Base-by-base conservation (phyloP, 2,797 vertebrate species). In the Gambelia wislizenii region DNA sequence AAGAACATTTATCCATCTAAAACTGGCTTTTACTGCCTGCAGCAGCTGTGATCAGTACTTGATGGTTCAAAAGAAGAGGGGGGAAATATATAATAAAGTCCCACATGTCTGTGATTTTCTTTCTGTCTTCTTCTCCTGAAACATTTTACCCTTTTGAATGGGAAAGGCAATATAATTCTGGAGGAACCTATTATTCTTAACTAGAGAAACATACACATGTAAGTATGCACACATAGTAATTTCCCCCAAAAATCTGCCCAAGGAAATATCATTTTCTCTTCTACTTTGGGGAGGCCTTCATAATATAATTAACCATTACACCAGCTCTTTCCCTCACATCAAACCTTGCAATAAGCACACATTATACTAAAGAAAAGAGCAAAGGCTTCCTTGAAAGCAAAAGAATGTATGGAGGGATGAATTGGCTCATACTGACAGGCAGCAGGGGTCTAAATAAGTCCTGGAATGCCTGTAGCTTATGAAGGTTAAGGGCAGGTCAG, bases 1-100 rank as follows among this genome's bases (percentile, higher is more conserved):
- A 52, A 87, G 64, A 52, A 52, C 75, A 90, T 49, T 27, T 87
- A 87, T 80, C 81, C 42, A 90, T 70, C 49, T 74, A 74, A 86
- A 74, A 61, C 36, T 81, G 47, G 22, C 36, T 76, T 89, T 85
- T 80, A 54, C 70, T 56, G 76, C 69, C 39, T 67, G 47, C 9
- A 88, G 67, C 47, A 84, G 47, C 83, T 79, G 47, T 67, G 70
- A 59, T 77, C 44, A 78, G 81, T 83, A 70, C 72, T 70, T 56
- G 49, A 80, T 42, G 36, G 39, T 69, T 85, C 36, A 88, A 69
- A 67, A 69, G 39, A 76, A 76, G 39, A 76, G 22, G 16, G 22
- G 13, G 16, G 20, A 85, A 75, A 33, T 78, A 81, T 44, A 59
- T 91, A 85, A 88, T 74, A 42, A 44, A 56, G 42, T 36, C 67